phyloP scores from a whole-genome alignment of 2,888 invertebrate species.

The Metellina segmentata region DNA sequence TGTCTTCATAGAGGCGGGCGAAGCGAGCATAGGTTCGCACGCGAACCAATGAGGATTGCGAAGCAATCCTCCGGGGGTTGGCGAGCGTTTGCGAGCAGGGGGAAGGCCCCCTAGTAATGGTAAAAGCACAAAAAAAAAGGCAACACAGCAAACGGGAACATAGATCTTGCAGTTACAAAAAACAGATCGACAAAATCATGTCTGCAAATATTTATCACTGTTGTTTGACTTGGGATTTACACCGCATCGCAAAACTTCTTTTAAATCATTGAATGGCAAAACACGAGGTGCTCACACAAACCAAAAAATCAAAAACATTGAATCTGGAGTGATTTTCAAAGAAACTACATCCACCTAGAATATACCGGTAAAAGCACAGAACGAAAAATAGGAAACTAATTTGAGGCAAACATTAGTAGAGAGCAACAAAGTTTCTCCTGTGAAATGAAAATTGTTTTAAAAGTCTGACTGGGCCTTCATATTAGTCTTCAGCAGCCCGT shows the following conservation, averaged over 20 bases:
- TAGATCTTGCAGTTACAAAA: neutral
- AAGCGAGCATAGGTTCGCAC: no score
- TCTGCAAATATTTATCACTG: conserved; percentile 32
- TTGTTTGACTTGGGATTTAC: conserved; percentile 6
- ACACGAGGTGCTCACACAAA: neutral
- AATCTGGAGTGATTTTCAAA: neutral
- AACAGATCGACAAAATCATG: neutral
- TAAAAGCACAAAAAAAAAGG: neutral
- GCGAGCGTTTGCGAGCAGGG: no score
- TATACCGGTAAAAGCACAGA: neutral
- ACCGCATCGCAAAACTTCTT: neutral
- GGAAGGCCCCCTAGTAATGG: neutral
- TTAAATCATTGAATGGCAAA: neutral
- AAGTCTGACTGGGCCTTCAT: conserved; percentile 65
- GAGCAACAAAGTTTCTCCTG: conserved; percentile 42
- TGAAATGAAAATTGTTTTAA: conserved; percentile 75
- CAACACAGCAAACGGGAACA: neutral
- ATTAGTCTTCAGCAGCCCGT: conserved; percentile 41
- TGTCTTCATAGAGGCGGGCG: no score
- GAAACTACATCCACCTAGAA: neutral
- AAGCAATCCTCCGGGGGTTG: no score
- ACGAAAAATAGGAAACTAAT: conserved; percentile 48
- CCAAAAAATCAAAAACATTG: neutral
- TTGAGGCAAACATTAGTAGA: conserved; percentile 41
- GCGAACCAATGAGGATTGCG: no score